phyloP scores from a whole-genome alignment of 2,797 vertebrate genomes.

The Catamblyrhynchus diadema region DNA sequence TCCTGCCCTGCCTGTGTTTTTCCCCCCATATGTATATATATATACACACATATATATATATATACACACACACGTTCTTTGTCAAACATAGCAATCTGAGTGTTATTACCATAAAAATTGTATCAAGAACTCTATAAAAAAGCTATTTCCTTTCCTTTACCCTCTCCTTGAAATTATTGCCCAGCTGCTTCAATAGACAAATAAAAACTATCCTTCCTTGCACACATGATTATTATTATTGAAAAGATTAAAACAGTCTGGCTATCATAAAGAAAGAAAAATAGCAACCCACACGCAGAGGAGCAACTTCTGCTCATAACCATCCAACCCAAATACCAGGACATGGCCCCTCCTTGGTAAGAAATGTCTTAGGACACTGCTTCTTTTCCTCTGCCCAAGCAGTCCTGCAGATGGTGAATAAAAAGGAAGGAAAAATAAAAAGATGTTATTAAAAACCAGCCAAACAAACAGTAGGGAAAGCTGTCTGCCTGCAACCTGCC shows the following conservation, averaged over 20 bases:
- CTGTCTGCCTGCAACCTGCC: background rate
- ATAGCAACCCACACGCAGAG: background rate
- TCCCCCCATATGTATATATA: accelerated
- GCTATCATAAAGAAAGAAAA: background rate
- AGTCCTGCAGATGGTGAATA: background rate
- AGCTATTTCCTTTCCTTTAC: conserved; percentile 10
- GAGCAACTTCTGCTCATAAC: background rate
- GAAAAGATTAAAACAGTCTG: conserved; percentile 40
- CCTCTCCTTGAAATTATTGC: conserved; percentile 30
- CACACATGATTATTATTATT: conserved; percentile 1
- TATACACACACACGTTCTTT: background rate
- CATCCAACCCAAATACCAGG: background rate
- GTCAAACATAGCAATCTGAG: background rate
- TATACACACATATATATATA: background rate
- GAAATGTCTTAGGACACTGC: background rate
- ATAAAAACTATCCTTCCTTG: background rate
- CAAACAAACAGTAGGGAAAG: background rate
- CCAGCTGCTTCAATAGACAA: conserved; percentile 50
- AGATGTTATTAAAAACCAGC: background rate
- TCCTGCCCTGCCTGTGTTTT: background rate
- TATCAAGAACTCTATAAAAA: background rate
- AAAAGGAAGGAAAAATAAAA: background rate
- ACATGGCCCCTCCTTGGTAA: background rate
- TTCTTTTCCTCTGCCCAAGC: background rate
- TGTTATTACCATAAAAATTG: conserved; percentile 1